Evolutionary conservation across 2,797 vertebrate species (phyloP), one percentile per base, ranked within the genome.

Genomic region (Poecile montanus): DNA sequence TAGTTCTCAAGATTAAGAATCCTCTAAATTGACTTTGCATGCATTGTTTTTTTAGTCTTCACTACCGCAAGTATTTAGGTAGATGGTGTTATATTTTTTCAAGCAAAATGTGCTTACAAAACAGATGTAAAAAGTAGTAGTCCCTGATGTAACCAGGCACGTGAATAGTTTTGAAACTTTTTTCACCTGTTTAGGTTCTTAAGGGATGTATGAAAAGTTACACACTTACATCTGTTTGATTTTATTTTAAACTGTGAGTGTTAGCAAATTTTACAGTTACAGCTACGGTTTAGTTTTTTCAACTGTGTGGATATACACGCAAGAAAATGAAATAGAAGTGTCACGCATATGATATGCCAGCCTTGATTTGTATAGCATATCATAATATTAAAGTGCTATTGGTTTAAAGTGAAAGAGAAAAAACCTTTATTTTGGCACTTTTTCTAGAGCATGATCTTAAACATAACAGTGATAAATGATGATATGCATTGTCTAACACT

Each of bases 401-500:
- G 88, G 85, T 95, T 97, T 95, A 86, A 93, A 95, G 90, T 61
- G 82, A 96, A 96, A 91, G 94, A 84, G 85, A 86, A 92, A 92
- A 58, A 47, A 0, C 0, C 50, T 88, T 87, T 91, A 72, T 91
- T 97, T 94, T 95, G 91, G 93, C 85, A 36, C 97, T 97, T 97
- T 93, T 97, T 95, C 86, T 96, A 92, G 95, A 95, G 71, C 86
- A 57, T 94, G 91, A 96, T 95, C 93, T 97, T 97, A 96, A 97
- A 95, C 88, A 94, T 86, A 94, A 95, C 95, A 96, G 96, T 98
- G 98, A 98, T 98, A 97, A 98, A 98, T 98, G 97, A 97, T 97
- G 97, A 98, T 97, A 97, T 97, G 97, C 70, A 89, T 98, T 98
- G 97, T 98, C 97, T 97, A 97, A 97, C 96, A 97, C 97, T 97